A percentile compares a stretch with the other conserved stretches of the same genome.
Evolutionary conservation across 2,888 invertebrate genomes (phyloP).

Genomic region (Crossocerus cetratus): DNA sequence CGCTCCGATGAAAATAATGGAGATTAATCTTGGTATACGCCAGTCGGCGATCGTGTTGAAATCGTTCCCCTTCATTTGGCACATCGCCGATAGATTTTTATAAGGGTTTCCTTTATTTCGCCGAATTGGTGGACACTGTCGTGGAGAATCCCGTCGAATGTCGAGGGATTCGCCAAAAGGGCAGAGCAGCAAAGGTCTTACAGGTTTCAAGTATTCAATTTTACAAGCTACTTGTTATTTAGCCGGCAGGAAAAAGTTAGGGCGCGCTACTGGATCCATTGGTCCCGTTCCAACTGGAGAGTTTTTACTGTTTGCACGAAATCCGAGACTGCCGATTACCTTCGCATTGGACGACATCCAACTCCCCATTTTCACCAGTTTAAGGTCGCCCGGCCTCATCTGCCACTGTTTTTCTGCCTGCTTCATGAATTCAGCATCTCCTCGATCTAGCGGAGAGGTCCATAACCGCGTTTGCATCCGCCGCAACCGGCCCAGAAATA

Average conservation of each 20-base stretch:
- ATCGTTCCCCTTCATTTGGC: constrained; percentile 30
- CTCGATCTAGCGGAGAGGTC: constrained; percentile 34
- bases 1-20: constrained; percentile 50
- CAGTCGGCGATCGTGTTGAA: not conserved
- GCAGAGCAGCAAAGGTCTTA: constrained; percentile 23
- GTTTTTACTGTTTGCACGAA: constrained; percentile 65
- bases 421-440: constrained; percentile 47
- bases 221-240: constrained; percentile 60
- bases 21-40: constrained; percentile 49
- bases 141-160: constrained; percentile 4
- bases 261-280: constrained; percentile 60
- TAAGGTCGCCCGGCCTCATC: constrained; percentile 57
- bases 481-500: not conserved
- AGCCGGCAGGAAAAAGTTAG: constrained; percentile 45
- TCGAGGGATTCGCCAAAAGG: not conserved
- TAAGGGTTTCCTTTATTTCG: not conserved
- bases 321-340: constrained; percentile 65
- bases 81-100: not conserved
- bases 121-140: not conserved
- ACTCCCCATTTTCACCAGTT: constrained; percentile 68
- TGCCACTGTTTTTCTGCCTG: constrained; percentile 49
- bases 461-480: constrained; percentile 49
- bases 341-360: constrained; percentile 69
- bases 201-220: constrained; percentile 46
- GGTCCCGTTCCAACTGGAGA: constrained; percentile 64